Evolutionary conservation across 2,797 vertebrate genomes (phyloP).

Genomic region (Valencia hispanica): DNA sequence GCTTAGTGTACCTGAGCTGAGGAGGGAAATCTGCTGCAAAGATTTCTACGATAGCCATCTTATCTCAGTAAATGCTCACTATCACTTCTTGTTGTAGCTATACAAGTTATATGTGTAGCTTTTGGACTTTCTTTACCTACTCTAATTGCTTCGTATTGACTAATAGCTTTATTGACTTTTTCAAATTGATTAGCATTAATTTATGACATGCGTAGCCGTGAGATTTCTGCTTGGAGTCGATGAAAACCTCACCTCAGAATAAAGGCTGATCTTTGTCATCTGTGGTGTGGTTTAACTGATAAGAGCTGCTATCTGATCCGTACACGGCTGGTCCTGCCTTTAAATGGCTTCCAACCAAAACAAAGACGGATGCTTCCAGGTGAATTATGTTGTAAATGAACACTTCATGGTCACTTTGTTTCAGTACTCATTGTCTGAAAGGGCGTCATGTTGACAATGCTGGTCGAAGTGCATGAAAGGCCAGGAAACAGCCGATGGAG

Average conservation of each 20-base stretch:
- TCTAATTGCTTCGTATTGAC: conserved; percentile 27
- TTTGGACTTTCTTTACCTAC: conserved; percentile 13
- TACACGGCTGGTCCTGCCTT: conserved; percentile 27
- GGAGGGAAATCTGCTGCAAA: conserved; percentile 28
- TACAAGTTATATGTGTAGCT: conserved; percentile 10
- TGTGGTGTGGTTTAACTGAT: conserved; percentile 27
- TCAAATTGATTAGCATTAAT: conserved; percentile 10
- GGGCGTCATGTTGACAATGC: conserved; percentile 43
- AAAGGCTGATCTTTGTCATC: conserved; percentile 26
- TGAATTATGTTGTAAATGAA: conserved; percentile 34
- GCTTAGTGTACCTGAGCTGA: conserved; percentile 16
- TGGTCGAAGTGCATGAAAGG: conserved; percentile 44
- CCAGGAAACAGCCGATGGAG: conserved; percentile 38
- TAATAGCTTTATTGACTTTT: conserved; percentile 12
- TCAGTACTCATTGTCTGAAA: conserved; percentile 49
- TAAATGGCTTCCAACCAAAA: conserved; percentile 37
- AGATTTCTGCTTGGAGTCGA: conserved; percentile 14
- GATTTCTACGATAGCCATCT: conserved; percentile 37
- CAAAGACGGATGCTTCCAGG: conserved; percentile 28
- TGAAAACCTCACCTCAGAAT: conserved; percentile 30
- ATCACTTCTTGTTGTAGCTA: conserved; percentile 41
- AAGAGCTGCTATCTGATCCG: conserved; percentile 20
- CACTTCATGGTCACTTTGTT: conserved; percentile 29
- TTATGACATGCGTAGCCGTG: conserved; percentile 11
- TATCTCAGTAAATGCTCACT: conserved; percentile 42